Conservation (phyloP, 2,797 vertebrate genomes). For the Geotrypetes seraphini region DNA sequence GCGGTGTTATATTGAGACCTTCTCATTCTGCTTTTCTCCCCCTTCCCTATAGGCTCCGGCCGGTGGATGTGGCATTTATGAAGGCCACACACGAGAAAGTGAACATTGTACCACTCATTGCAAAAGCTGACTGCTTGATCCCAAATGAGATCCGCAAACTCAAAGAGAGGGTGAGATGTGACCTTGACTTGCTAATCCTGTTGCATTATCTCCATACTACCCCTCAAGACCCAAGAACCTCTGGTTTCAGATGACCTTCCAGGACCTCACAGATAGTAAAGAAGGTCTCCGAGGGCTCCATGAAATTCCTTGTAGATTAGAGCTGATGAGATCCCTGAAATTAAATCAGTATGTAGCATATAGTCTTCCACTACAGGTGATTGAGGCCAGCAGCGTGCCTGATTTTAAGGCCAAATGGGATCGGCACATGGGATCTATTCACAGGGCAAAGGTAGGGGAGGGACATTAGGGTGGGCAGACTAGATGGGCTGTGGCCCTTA, state of each 20-base stretch:
- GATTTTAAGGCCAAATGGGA: no score
- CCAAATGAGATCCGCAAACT: conserved; percentile 93
- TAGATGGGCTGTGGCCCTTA: no score
- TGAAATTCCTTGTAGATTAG: no score
- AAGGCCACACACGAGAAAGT: conserved; percentile 95
- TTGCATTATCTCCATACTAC: no score
- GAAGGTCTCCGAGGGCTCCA: fast-evolving
- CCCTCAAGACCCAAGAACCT: not conserved
- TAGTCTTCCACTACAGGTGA: no score
- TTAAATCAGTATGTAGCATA: not conserved
- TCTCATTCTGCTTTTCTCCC: not conserved
- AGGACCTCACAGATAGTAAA: not conserved
- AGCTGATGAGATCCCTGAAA: not conserved
- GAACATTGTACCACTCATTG: conserved; percentile 90
- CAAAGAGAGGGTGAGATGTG: conserved; percentile 84
- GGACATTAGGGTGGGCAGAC: no score
- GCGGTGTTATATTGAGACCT: no score
- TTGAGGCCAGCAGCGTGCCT: no score
- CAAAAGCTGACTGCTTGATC: conserved; percentile 91
- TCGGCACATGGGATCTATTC: no score
- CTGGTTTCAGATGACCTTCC: not conserved
- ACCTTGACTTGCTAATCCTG: not conserved
- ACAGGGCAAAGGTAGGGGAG: no score
- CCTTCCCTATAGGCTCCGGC: conserved; percentile 65
- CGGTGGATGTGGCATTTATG: conserved; percentile 95